Evolutionary conservation across 2,888 invertebrate genomes (phyloP), one percentile per base, ranked within the genome.

Genomic region (Papilio gigon): DNA sequence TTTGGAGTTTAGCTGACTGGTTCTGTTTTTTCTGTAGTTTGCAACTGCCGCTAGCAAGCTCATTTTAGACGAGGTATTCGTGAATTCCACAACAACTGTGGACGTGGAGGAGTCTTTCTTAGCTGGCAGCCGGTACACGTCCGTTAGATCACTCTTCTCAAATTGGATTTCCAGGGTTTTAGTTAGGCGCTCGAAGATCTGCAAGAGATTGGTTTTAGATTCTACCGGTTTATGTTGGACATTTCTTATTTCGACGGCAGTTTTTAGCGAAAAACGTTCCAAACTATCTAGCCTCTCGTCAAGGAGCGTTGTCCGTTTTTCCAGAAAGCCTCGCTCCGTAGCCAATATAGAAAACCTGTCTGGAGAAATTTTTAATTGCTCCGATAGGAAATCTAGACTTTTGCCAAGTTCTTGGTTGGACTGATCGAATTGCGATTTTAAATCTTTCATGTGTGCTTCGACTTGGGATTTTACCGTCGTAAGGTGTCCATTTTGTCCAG

Each of bases 11-110:
- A 50, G 25, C 4, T 25, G 35, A 35, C 12, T 12, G 5, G 25
- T 6, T 14, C 25, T 25, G 25, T 50, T 50, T 50, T 50, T 50
- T 50, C 50, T 25, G 6, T 27, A 25, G 14, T 50, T 50, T 50
- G 20, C 6, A 20, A 14, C 25, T 6, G 50, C 14, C 9, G 17
- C 42, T 25, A 50, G 25, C 25, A 50, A 4, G 12, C 1, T 25
- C 25, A 50, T 25, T 50, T 50, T 25, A 25, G 25, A 5, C 50
- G 25, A 50, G 14, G 50, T 50, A 50, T 50, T 50, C 6, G 50
- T 50, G 27, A 50, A 50, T 25, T 50, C 50, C 25, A 50, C 50
- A 25, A 50, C 14, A 2, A 50, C 25, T 50, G 50, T 50, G 27
- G 50, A 50, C 20, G 50, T 50, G 5, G 25, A 5, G 50, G 25